Evolutionary conservation across 2,888 invertebrate species (phyloP).

Genomic region (Microctonus hyperodae): DNA sequence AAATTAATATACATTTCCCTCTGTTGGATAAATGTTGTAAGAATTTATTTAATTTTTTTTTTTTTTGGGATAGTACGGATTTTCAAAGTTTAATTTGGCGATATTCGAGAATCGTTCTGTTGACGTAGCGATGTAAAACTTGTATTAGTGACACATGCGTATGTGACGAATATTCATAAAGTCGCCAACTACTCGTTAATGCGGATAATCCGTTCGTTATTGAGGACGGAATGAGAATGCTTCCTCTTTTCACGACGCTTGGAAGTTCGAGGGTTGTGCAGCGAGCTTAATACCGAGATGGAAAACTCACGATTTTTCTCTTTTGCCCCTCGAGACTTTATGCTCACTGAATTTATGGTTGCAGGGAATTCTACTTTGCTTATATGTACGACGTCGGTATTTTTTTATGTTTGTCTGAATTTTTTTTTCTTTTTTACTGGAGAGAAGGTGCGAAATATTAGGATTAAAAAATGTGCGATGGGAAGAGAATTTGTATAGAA

Average conservation of each 20-base stretch:
- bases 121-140: constrained; percentile 2
- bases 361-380: background rate
- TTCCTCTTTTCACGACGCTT: background rate
- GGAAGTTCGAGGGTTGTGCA: constrained; percentile 3
- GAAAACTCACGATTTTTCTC: constrained; percentile 9
- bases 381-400: background rate
- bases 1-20: background rate
- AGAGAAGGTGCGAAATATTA: background rate
- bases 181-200: constrained; percentile 18
- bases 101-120: background rate
- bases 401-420: background rate
- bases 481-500: constrained; percentile 8
- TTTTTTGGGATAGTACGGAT: background rate
- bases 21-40: too few species aligned
- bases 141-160: background rate
- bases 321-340: constrained; percentile 19
- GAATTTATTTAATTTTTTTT: background rate
- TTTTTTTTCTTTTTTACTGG: background rate
- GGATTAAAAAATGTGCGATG: background rate
- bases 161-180: background rate
- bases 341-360: constrained; percentile 29
- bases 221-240: constrained; percentile 5
- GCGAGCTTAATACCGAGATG: constrained; percentile 30
- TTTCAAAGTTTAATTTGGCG: background rate
- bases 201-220: constrained; percentile 35